Base-by-base conservation (phyloP, 2,888 invertebrate genomes). In the Mechanitis mazaeus region DNA sequence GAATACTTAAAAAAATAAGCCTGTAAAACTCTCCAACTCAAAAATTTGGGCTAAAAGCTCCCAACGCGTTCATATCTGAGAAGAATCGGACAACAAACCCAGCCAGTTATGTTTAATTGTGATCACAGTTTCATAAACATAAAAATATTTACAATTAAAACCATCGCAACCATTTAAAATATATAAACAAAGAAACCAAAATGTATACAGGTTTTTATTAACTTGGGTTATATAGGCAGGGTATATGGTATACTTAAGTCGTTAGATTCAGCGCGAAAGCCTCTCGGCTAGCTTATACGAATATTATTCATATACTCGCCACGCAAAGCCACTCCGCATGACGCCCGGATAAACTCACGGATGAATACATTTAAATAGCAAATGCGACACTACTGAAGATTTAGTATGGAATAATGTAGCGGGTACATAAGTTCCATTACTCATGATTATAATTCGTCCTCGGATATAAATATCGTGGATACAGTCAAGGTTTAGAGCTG, bases 321-420 rank as follows among this genome's bases (percentile, higher is more conserved):
- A 76, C 76, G 83, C 84, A 79, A 84, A 84, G 84, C 75, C 77
- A 81, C 87, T 74, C 87, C 70, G 81, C 85, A 84, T 87, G 88
- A 87, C 85, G 87, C 81, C 81, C 79, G 86, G 84, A 83, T 85
- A 85, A 85, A 80, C 83, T 84, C 77, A 72, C 77, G 82, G 85
- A 89, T 87, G 89, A 90, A 88, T 89, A 90, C 87, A 89, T 90
- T 89, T 89, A 88, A 90, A 88, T 89, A 90, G 88, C 85, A 85
- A 90, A 86, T 78, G 85, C 82, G 85, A 84, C 85, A 85, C 83
- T 81, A 77, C 74, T 70, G 78, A 79, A 83, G 86, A 88, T 90
- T 87, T 90, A 89, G 78, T 81, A 78, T 75, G 77, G 81, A 80
- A 84, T 87, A 87, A 87, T 87, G 85, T 82, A 79, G 77, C 77